phyloP scores from a whole-genome alignment of 1,140 invertebrate genomes.

The Caerostris extrusa region DNA sequence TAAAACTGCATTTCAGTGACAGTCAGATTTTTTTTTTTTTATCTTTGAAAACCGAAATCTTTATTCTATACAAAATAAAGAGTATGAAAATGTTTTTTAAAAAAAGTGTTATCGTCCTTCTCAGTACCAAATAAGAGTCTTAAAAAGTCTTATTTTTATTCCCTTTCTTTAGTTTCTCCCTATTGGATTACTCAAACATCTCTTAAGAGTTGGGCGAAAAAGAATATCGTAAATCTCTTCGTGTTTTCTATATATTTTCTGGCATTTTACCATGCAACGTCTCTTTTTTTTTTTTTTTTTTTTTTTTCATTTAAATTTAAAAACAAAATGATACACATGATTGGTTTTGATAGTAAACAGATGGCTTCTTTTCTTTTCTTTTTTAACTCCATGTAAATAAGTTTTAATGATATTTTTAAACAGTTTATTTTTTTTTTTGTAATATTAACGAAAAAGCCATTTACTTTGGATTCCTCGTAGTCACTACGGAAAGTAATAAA shows the following conservation, averaged over 20 bases:
- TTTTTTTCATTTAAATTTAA: background rate
- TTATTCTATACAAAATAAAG: background rate
- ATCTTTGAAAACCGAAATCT: background rate
- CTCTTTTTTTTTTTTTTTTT: background rate
- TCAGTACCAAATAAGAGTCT: background rate
- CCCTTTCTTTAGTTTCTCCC: background rate
- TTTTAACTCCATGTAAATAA: background rate
- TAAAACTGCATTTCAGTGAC: no score
- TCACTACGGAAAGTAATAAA: no score
- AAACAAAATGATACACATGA: background rate
- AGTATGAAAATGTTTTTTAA: background rate
- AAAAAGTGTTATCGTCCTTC: background rate
- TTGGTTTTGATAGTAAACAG: background rate
- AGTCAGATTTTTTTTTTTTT: background rate
- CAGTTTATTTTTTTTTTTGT: no score
- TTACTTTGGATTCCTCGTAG: no score
- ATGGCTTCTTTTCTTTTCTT: background rate
- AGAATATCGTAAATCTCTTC: background rate
- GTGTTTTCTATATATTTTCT: background rate
- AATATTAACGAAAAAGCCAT: no score
- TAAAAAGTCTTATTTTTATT: background rate
- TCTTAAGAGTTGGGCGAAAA: background rate
- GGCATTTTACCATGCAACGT: background rate
- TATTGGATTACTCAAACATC: background rate
- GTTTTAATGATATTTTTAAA: no score